Percentiles rank a stretch among this genome's conserved stretches.
phyloP scores from a whole-genome alignment of 2,888 invertebrate genomes.

The Drosophila melanosoma region DNA sequence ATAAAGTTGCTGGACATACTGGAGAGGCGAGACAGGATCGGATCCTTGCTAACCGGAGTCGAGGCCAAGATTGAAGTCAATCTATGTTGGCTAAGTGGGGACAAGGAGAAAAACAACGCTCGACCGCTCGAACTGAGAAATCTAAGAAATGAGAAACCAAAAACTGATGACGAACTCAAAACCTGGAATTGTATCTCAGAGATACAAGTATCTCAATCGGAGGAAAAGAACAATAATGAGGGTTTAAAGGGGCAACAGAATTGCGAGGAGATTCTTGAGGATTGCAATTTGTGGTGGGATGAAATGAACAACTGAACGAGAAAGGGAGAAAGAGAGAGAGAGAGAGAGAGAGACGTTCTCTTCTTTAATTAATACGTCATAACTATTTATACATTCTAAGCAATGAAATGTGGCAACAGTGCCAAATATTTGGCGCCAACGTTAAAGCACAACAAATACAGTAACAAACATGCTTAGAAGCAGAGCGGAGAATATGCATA shows the following conservation, averaged over 20 bases:
- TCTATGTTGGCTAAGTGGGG: not conserved
- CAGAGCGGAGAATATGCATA: conserved; percentile 30
- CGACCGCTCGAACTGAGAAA: not conserved
- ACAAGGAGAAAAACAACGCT: not conserved
- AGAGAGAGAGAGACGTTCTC: not conserved
- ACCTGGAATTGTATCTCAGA: not conserved
- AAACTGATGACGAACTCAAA: not conserved
- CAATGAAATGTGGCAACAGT: conserved; percentile 66
- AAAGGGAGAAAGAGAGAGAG: not conserved
- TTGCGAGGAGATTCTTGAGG: not conserved
- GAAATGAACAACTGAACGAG: not conserved
- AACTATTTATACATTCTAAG: conserved; percentile 36
- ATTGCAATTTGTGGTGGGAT: conserved; percentile 10
- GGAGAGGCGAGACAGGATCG: not conserved
- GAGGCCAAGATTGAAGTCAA: not conserved
- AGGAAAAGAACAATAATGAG: not conserved
- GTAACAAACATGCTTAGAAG: conserved; percentile 13
- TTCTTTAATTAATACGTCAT: conserved; percentile 2
- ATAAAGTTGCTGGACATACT: not conserved
- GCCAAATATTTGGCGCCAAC: conserved; percentile 70
- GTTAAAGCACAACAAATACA: conserved; percentile 57
- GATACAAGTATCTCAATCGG: not conserved
- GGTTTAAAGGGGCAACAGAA: not conserved
- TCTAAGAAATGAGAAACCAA: not conserved
- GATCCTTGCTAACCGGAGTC: not conserved